phyloP scores from a whole-genome alignment of 30 jellyfish, hydroid and myxozoan species.

The Aurelia sp. region DNA sequence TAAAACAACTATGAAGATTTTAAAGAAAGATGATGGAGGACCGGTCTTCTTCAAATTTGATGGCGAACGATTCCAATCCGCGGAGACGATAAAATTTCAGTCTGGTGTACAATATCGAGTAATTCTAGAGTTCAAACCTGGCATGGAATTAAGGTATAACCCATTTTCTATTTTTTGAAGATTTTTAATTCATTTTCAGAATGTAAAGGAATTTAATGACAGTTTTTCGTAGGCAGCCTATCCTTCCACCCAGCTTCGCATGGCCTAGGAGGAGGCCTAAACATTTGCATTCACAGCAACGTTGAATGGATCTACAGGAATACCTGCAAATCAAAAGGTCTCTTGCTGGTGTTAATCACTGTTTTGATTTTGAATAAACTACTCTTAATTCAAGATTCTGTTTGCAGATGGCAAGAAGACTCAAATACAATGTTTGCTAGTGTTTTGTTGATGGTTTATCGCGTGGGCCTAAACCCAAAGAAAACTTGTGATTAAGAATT shows the following conservation, averaged over 20 bases:
- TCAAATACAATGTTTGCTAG: not conserved
- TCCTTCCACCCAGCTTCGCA: not conserved
- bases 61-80: slow-evolving; percentile 89
- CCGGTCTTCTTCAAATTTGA: slow-evolving; percentile 86
- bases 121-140: slow-evolving; percentile 78
- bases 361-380: slow-evolving; percentile 54
- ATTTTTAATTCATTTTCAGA: not conserved
- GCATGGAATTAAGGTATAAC: slow-evolving; percentile 75
- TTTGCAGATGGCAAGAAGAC: slow-evolving; percentile 52
- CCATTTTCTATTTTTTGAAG: not conserved
- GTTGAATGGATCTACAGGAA: slow-evolving; percentile 40
- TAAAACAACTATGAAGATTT: slow-evolving; percentile 70
- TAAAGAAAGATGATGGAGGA: slow-evolving; percentile 70
- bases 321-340: slow-evolving; percentile 49
- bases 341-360: slow-evolving; percentile 61
- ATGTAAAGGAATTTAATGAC: not conserved
- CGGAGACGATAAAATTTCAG: slow-evolving; percentile 77
- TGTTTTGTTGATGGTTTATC: not conserved
- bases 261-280: not conserved
- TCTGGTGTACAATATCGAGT: slow-evolving; percentile 83
- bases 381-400: slow-evolving; percentile 3
- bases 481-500: no score
- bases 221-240: not conserved
- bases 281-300: not conserved
- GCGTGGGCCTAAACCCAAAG: no score